phyloP scores from a whole-genome alignment of 2,888 invertebrate species.

The Ophion obscuratus region DNA sequence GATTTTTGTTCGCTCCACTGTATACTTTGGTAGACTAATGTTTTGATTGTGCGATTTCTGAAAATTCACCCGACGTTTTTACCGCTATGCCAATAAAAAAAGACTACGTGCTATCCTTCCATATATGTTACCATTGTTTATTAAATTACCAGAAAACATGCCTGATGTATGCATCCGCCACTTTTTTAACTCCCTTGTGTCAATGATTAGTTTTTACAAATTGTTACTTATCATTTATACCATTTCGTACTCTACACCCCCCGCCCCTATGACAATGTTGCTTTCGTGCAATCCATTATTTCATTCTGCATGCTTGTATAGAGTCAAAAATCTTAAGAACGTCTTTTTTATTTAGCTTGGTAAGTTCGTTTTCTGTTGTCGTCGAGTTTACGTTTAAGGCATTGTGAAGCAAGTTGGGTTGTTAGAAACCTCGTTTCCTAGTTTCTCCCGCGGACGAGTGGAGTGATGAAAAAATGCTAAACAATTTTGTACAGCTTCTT shows the following conservation, averaged over 20 bases:
- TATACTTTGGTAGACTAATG: constrained; percentile 53
- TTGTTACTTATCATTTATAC: not conserved
- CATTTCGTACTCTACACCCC: constrained; percentile 12
- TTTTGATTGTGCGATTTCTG: constrained; percentile 54
- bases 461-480: no score
- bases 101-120: constrained; percentile 48
- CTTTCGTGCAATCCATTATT: constrained; percentile 38
- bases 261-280: constrained; percentile 3
- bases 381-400: not conserved
- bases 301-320: constrained; percentile 45
- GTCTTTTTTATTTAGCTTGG: constrained; percentile 31
- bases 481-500: no score
- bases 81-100: constrained; percentile 73
- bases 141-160: constrained; percentile 71
- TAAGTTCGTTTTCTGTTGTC: constrained; percentile 42
- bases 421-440: no score
- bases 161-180: constrained; percentile 31
- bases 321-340: constrained; percentile 8
- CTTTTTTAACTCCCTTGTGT: constrained; percentile 12
- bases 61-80: constrained; percentile 63
- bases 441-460: no score
- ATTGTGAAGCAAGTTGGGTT: not conserved
- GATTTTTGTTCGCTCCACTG: constrained; percentile 33
- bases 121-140: constrained; percentile 69
- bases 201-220: constrained; percentile 10